Percentiles rank a stretch among this genome's conserved stretches.
These are phyloP conservation scores for Steatornis caripensis DNA, from an alignment of 2,113 vertebrate genomes.

Conservation along the genomic window DNA sequence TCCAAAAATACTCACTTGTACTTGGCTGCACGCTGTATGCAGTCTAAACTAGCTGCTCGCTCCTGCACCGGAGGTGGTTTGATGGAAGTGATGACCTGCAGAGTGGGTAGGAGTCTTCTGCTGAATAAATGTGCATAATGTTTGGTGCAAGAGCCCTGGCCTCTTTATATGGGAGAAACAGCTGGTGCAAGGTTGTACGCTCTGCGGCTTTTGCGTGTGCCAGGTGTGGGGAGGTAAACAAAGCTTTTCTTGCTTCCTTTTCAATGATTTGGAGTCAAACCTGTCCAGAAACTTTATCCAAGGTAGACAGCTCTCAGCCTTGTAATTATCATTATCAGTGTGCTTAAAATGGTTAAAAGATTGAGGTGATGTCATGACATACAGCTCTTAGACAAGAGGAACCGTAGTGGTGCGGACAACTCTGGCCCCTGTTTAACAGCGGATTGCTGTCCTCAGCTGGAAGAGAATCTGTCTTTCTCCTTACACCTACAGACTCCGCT, in stretches of 20 bases:
- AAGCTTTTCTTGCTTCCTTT: not conserved
- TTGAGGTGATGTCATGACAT: not conserved
- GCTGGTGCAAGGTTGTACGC: not conserved
- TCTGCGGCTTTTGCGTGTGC: accelerated
- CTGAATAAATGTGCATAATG: not conserved
- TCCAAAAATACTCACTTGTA: not conserved
- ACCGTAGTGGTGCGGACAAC: not conserved
- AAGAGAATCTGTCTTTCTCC: not conserved
- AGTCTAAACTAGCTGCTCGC: not conserved
- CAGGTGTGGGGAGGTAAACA: not conserved
- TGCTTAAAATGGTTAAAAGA: constrained; percentile 9
- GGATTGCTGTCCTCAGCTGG: not conserved
- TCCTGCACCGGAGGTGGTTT: not conserved
- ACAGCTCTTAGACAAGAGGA: not conserved
- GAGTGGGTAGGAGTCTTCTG: not conserved
- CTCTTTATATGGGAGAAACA: accelerated
- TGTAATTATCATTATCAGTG: not conserved
- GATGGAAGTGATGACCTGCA: not conserved
- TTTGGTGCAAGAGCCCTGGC: not conserved
- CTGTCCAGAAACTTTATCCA: not conserved
- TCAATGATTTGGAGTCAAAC: not conserved
- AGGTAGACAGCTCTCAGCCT: not conserved
- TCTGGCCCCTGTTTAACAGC: not conserved
- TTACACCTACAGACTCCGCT: not conserved
- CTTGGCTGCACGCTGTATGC: not conserved